A percentile compares a stretch with the other conserved stretches of the same genome.
phyloP scores from a whole-genome alignment of 1,140 invertebrate species.

The Lepidurus couesii region DNA sequence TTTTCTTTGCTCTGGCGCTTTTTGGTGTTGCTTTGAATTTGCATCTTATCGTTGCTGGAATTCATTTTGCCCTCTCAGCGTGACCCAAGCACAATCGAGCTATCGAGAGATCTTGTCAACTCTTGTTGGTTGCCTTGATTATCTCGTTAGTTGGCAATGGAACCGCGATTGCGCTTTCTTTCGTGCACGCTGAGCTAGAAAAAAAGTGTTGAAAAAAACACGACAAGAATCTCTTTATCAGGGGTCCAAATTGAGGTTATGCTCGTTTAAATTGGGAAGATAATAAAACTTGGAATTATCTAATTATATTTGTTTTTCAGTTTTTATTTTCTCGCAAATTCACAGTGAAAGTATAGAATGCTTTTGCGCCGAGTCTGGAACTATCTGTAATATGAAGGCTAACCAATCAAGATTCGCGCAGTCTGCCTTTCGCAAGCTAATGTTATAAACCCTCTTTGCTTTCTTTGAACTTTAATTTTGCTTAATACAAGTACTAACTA shows the following conservation, averaged over 20 bases:
- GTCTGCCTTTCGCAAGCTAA: background rate
- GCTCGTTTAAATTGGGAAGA: constrained; percentile 4
- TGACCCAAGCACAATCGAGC: constrained; percentile 9
- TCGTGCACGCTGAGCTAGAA: background rate
- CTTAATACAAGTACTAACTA: too few species aligned
- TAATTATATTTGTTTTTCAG: background rate
- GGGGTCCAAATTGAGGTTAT: background rate
- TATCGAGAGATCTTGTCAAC: constrained; percentile 14
- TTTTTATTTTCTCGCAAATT: background rate
- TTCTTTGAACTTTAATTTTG: too few species aligned
- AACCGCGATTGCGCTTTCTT: background rate
- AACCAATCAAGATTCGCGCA: background rate
- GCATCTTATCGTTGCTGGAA: constrained; percentile 9
- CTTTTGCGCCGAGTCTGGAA: background rate
- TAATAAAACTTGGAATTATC: background rate
- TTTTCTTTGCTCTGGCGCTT: background rate
- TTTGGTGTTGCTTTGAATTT: background rate
- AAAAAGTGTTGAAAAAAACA: background rate
- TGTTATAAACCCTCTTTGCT: too few species aligned
- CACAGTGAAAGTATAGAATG: background rate
- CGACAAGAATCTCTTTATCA: background rate
- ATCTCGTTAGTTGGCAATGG: background rate
- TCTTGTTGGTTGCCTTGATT: constrained; percentile 22
- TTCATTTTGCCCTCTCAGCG: constrained; percentile 18
- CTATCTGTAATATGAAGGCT: background rate